Percentiles rank a stretch among this genome's conserved stretches.
Conservation (phyloP, 53 echinoderm and acorn worm genomes). For the Temnopleurus reevesii region DNA sequence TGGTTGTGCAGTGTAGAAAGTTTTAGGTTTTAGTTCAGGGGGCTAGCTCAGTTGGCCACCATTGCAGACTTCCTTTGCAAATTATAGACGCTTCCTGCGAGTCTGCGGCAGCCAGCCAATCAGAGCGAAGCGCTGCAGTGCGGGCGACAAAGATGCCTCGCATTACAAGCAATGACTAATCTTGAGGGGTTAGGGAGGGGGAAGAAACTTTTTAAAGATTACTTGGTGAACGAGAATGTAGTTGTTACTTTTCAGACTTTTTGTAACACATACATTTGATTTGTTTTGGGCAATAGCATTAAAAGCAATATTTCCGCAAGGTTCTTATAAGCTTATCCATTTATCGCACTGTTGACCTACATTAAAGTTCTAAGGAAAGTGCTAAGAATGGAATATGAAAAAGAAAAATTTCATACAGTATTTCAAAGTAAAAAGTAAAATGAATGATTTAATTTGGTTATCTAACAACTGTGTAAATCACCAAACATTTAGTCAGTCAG, state of each 20-base stretch:
- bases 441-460: too few species aligned
- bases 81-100: conserved; percentile 50
- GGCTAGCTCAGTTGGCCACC: conserved; percentile 1
- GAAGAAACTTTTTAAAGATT: not conserved
- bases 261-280: not conserved
- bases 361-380: too few species aligned
- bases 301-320: not conserved
- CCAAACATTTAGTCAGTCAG: too few species aligned
- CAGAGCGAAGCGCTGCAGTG: not conserved
- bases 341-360: not conserved
- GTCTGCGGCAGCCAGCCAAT: conserved; percentile 36
- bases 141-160: not conserved
- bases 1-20: conserved; percentile 16
- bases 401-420: too few species aligned
- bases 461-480: too few species aligned
- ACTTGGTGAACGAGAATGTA: not conserved
- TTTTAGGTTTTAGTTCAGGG: not conserved
- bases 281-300: not conserved
- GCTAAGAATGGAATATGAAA: too few species aligned
- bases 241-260: not conserved
- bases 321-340: not conserved
- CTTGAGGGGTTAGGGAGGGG: not conserved
- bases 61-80: conserved; percentile 45
- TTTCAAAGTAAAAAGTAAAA: too few species aligned
- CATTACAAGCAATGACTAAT: conserved; percentile 18